Conservation (phyloP, 2,888 invertebrate genomes). For the Physocephala rufipes region DNA sequence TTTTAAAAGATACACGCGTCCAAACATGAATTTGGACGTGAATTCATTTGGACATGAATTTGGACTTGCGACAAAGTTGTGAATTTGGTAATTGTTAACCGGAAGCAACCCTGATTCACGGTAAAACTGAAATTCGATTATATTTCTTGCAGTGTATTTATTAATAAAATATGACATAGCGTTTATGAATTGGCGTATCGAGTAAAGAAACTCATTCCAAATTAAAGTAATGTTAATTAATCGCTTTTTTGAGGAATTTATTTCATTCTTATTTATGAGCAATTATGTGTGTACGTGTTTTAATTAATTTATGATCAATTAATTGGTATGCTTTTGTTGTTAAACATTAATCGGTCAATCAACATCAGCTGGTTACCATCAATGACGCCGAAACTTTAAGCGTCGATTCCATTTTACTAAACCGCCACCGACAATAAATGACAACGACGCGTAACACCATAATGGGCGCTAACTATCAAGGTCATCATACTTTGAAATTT, state of each 20-base stretch:
- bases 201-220: not conserved
- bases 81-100: too few relatives aligned
- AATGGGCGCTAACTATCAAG: constrained; percentile 15
- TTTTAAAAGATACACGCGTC: too few relatives aligned
- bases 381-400: not conserved
- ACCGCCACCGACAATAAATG: not conserved
- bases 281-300: not conserved
- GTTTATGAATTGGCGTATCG: not conserved
- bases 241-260: not conserved
- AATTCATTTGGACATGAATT: too few relatives aligned
- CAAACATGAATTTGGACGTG: too few relatives aligned
- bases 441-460: not conserved
- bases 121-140: too few relatives aligned
- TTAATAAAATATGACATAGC: not conserved
- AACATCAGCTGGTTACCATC: not conserved
- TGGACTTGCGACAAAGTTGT: too few relatives aligned
- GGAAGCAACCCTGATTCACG: too few relatives aligned
- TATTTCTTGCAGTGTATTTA: not conserved
- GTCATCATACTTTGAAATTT: constrained; percentile 7
- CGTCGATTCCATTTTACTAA: not conserved
- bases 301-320: not conserved
- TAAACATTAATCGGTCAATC: not conserved
- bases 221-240: constrained; percentile 10
- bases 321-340: not conserved
- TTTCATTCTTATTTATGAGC: not conserved